A percentile compares a stretch with the other conserved stretches of the same genome.
phyloP scores from a whole-genome alignment of 2,797 vertebrate species.

The Anableps anableps region DNA sequence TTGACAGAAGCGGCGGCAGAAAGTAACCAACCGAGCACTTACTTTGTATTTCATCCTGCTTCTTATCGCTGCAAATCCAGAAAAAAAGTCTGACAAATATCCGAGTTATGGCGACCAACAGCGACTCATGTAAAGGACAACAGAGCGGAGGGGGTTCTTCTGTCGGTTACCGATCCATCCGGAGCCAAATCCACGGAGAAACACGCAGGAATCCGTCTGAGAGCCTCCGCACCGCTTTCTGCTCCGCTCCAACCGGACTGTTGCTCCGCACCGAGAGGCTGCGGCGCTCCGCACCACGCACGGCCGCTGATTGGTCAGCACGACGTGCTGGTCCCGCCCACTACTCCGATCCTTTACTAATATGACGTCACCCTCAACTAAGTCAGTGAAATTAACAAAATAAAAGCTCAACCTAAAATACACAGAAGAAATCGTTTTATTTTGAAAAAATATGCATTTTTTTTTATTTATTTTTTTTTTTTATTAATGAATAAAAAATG shows the following conservation, averaged over 20 bases:
- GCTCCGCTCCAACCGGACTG: slow-evolving; percentile 11
- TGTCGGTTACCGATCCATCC: slow-evolving; percentile 60
- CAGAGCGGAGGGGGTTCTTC: background rate
- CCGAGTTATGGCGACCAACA: slow-evolving; percentile 56
- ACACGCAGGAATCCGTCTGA: background rate
- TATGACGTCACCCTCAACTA: slow-evolving; percentile 42
- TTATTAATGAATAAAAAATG: background rate
- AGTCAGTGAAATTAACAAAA: background rate
- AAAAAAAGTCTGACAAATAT: slow-evolving; percentile 62
- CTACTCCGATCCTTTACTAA: background rate
- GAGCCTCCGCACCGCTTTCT: slow-evolving; percentile 2
- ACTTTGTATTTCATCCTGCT: slow-evolving; percentile 84
- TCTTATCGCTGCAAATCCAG: slow-evolving; percentile 42
- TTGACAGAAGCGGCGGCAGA: background rate
- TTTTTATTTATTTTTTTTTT: no score
- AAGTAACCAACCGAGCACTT: slow-evolving; percentile 54
- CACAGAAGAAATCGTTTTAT: background rate
- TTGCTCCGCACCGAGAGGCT: background rate
- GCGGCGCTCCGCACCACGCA: background rate
- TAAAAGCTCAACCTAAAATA: background rate
- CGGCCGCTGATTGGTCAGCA: slow-evolving; percentile 60
- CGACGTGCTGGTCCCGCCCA: background rate
- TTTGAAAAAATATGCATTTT: background rate
- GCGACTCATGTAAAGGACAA: slow-evolving; percentile 46
- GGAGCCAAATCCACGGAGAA: slow-evolving; percentile 11